Evolutionary conservation across 2,888 invertebrate species (phyloP).

Genomic region (Busseola fusca): DNA sequence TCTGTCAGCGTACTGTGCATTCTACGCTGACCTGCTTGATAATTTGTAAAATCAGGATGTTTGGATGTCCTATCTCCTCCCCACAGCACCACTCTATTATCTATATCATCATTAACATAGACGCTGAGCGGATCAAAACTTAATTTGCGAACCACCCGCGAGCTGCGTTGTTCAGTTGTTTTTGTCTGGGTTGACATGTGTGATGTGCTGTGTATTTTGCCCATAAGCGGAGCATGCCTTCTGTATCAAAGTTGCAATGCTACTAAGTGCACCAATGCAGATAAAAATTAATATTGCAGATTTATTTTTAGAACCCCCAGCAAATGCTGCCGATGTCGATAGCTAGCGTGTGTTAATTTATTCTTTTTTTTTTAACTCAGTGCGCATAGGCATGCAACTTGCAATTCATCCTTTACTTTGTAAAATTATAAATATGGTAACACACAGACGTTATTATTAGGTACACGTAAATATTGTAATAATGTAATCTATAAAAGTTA

Average conservation of each 20-base stretch:
- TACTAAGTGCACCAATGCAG: conserved; percentile 48
- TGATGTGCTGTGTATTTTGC: not conserved
- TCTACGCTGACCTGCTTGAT: not conserved
- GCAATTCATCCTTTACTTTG: conserved; percentile 30
- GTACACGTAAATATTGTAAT: not conserved
- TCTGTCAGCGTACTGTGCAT: not conserved
- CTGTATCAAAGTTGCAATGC: conserved; percentile 30
- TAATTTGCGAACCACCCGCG: not conserved
- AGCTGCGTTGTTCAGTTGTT: not conserved
- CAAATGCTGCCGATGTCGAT: conserved; percentile 44
- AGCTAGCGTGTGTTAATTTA: conserved; percentile 43
- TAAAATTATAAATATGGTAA: not conserved
- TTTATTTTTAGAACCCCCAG: conserved; percentile 56
- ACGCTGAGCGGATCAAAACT: not conserved
- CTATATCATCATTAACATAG: not conserved
- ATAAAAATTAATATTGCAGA: conserved; percentile 60
- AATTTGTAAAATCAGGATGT: not conserved
- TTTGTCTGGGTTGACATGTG: not conserved
- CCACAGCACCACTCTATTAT: not conserved
- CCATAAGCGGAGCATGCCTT: conserved; percentile 21
- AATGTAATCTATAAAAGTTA: not conserved
- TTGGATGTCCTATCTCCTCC: not conserved
- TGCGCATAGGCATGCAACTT: conserved; percentile 35
- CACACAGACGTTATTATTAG: too few relatives aligned
- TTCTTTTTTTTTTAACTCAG: conserved; percentile 39